A percentile compares a stretch with the other conserved stretches of the same genome.
These are phyloP conservation scores for Drosophila ananassae DNA, from an alignment of 1,140 invertebrate genomes.

Conservation along the genomic window DNA sequence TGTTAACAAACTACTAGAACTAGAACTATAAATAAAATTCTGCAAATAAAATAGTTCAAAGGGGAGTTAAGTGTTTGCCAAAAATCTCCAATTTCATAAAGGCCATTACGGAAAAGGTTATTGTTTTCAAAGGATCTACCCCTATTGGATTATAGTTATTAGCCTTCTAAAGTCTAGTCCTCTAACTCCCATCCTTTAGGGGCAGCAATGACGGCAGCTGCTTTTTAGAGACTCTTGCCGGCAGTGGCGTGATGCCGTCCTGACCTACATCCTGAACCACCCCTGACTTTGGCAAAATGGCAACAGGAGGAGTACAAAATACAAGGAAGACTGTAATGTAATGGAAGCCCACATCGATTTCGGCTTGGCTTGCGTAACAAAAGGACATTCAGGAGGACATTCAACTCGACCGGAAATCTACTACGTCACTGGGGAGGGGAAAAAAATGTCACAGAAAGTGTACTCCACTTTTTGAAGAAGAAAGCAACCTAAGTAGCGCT, in stretches of 20 bases:
- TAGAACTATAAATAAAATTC: neutral
- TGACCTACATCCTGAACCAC: constrained; percentile 50
- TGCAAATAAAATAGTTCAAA: neutral
- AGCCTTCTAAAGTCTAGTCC: too few species aligned
- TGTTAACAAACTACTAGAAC: neutral
- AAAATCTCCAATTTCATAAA: neutral
- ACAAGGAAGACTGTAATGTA: constrained; percentile 19
- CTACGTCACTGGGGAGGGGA: constrained; percentile 41
- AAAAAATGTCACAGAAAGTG: constrained; percentile 25
- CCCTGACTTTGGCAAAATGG: constrained; percentile 45
- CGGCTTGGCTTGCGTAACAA: constrained; percentile 29
- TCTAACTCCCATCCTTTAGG: neutral
- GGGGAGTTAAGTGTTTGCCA: neutral
- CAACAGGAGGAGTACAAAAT: constrained; percentile 10
- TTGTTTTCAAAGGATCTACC: neutral
- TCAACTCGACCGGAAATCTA: constrained; percentile 52
- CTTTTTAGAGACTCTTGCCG: constrained; percentile 1
- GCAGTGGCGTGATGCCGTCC: constrained; percentile 64
- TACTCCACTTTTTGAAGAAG: neutral
- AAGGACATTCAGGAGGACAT: constrained; percentile 50
- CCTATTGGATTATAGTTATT: too few species aligned
- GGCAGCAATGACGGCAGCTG: constrained; percentile 53
- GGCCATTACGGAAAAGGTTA: neutral
- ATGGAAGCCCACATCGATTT: constrained; percentile 53
- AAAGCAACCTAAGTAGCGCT: constrained; percentile 40